These are phyloP conservation scores for Boleophthalmus pectinirostris DNA, from an alignment of 2,113 vertebrate genomes.

Conservation along the genomic window DNA sequence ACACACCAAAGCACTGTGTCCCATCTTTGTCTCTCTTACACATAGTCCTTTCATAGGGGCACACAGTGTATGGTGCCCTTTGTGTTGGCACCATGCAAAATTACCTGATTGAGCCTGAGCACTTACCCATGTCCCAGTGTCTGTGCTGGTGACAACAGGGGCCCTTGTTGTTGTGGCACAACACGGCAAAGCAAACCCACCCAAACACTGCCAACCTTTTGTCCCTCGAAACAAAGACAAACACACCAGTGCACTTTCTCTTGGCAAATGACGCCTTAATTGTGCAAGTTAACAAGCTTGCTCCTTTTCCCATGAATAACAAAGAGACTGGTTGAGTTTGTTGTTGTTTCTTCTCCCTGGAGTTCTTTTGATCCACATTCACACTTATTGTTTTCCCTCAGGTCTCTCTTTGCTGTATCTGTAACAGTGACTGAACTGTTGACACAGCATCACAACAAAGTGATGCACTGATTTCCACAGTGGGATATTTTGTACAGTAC, in stretches of 20 bases:
- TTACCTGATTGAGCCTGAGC: constrained; percentile 67
- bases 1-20: constrained; percentile 41
- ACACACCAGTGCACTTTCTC: constrained; percentile 57
- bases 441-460: constrained; percentile 17
- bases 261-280: constrained; percentile 79
- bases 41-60: constrained; percentile 31
- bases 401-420: constrained; percentile 18
- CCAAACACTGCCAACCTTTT: constrained; percentile 68
- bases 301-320: constrained; percentile 73
- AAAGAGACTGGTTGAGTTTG: constrained; percentile 63
- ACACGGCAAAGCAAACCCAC: constrained; percentile 58
- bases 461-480: constrained; percentile 45
- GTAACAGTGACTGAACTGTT: not conserved
- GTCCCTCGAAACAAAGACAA: constrained; percentile 71
- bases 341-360: constrained; percentile 32
- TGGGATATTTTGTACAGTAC: constrained; percentile 60
- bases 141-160: constrained; percentile 72
- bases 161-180: constrained; percentile 71
- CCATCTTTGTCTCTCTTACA: constrained; percentile 45
- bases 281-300: constrained; percentile 77
- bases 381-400: constrained; percentile 64
- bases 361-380: constrained; percentile 38
- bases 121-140: constrained; percentile 70
- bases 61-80: constrained; percentile 59
- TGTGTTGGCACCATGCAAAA: constrained; percentile 73